Base-by-base conservation (phyloP, 2,888 invertebrate species). In the Liodrosophila aerea region DNA sequence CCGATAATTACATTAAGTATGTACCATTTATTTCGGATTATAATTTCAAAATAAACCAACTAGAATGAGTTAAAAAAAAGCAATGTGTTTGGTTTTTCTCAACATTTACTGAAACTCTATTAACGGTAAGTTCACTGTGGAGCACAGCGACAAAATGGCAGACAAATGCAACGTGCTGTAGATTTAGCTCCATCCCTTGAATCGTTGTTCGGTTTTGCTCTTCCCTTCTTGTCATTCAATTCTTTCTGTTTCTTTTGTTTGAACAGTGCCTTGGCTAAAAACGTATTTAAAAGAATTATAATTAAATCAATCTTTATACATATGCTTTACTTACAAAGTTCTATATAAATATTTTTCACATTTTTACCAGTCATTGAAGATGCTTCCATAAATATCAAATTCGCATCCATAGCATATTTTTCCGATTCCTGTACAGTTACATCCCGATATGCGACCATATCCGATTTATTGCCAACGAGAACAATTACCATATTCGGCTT, bases 1-100 rank as follows among this genome's bases (percentile, higher is more conserved):
- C 60, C 66, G 34, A 61, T 51, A 58, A 52, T 34, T 64, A 73
- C 41, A 61, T 53, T 69, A 53, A 61, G 61, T 71, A 57, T 65
- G 34, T 65, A 71, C 18, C 50, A 65, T 53, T 71, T 44, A 57
- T 69, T 69, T 76, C 61, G 65, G 39, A 60, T 68, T 78, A 73
- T 73, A 61, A 73, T 69, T 80, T 75, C 58, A 74, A 78, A 78
- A 78, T 75, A 78, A 75, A n/a, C n/a, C n/a, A 64, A 62, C 63
- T 81, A 82, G 78, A 81, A 73, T 67, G 80, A 57, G 68, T 76
- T 76, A 66, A 75, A 41, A 60, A 46, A 30, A 60, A 50, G 40
- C 40, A 34, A 9, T 47, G 12, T 4, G n/a, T 4, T 9, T 0
- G 2, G 8, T 13, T n/a, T 16, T 41, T 12, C 5, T 16, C 22